These are phyloP conservation scores for Potamarius usumacintae DNA, from an alignment of 2,113 vertebrate species.

Conservation along the genomic window DNA sequence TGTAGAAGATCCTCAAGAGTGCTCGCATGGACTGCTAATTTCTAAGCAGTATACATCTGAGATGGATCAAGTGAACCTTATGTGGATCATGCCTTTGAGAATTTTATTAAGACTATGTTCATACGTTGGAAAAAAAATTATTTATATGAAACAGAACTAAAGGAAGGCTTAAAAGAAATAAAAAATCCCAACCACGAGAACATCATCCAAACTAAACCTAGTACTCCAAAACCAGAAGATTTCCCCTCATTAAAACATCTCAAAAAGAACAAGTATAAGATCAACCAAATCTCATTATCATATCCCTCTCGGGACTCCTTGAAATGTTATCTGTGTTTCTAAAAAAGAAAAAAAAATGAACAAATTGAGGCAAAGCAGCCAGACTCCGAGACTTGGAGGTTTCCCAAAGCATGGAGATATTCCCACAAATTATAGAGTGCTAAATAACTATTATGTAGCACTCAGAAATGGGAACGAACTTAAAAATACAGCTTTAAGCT, in stretches of 20 bases:
- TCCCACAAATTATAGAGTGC: slow-evolving; percentile 43
- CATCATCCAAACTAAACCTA: slow-evolving; percentile 19
- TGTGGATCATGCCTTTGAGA: background rate
- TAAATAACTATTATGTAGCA: slow-evolving; percentile 32
- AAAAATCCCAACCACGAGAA: slow-evolving; percentile 30
- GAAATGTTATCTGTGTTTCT: slow-evolving; percentile 22
- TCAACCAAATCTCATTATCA: slow-evolving; percentile 15
- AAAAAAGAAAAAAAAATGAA: background rate
- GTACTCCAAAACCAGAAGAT: slow-evolving; percentile 1
- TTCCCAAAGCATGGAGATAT: slow-evolving; percentile 34
- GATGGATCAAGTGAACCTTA: background rate
- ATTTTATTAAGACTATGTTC: background rate
- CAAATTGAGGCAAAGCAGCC: background rate
- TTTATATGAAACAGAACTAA: background rate
- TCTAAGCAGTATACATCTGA: background rate
- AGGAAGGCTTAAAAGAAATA: slow-evolving; percentile 26
- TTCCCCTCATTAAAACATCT: slow-evolving; percentile 6
- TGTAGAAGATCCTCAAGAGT: background rate
- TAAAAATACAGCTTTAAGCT: slow-evolving; percentile 13
- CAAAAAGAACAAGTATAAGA: slow-evolving; percentile 1
- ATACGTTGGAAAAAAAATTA: background rate
- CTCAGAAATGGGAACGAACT: background rate
- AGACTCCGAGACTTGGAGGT: slow-evolving; percentile 36
- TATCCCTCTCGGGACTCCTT: background rate
- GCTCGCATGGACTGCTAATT: background rate